Evolutionary conservation across 2,797 vertebrate genomes (phyloP), one percentile per base, ranked within the genome.

Genomic region (Cottoperca gobio): DNA sequence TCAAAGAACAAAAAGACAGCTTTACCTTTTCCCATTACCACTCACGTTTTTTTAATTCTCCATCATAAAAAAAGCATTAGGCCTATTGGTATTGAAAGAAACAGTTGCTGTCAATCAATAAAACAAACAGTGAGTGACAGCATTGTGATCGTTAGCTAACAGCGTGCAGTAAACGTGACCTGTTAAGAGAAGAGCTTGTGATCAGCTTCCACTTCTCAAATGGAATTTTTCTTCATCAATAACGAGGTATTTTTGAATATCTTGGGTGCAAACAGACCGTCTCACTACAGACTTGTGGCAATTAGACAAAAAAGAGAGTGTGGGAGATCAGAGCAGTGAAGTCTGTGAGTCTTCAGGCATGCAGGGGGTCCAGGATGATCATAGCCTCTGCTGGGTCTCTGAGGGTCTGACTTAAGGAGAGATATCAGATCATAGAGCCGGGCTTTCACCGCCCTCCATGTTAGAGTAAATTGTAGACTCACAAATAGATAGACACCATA

Each of bases 301-400:
- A 77, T 82, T 70, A 84, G 17, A 66, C 21, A 26, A 74, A 46
- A 58, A 26, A 49, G n/a, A 57, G 5, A 57, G 66, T 16, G 48
- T 55, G 23, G 4, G 49, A 65, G 59, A 69, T 81, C 46, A 66
- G 70, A 78, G 79, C 40, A 42, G 60, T 70, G 78, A 57, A 53
- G 46, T 1, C 2, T 33, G 31, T 33, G 37, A 45, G 49, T 62
- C 43, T 70, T 45, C 42, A 57, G 64, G 8, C 54, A 2, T 53
- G 16, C 46, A n/a, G 60, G 57, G 84, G 77, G 79, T 70, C 82
- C 60, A 4, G 50, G 43, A 71, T 78, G 81, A 83, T 87, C 85
- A 87, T 62, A 85, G 72, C 53, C 43, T 62, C 40, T 7, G 5
- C 42, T 71, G 31, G 43, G 73, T 82, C 79, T 89, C 81, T 54